Evolutionary conservation across 1,140 invertebrate species (phyloP), one percentile per base, ranked within the genome.

Genomic region (Caenorhabditis remanei): DNA sequence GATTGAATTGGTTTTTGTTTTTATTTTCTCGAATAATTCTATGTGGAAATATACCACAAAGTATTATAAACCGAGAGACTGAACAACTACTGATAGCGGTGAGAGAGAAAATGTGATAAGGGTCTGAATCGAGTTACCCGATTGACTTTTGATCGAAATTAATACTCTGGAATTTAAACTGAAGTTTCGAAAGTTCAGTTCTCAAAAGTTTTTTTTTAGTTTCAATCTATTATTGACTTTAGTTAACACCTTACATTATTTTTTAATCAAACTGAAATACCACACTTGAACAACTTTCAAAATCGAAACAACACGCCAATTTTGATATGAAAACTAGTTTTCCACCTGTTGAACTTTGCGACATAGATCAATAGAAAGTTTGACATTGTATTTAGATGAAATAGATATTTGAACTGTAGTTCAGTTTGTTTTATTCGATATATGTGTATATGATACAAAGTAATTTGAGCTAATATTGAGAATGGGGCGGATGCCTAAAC

Each of bases 381-480:
- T 16, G 71, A 53, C 67, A 79, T 50, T 24, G 8, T 24, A 50
- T 46, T 71, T 11, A 8, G 40, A 58, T 63, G 61, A 32, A 32
- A 63, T 46, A 50, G 11, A 13, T 50, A 24, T 79, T 79, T 79
- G 71, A 79, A 48, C 43, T 79, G 46, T n/a, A 50, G 71, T 79
- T 53, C 71, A 79, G 43, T 71, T 71, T 19, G 16, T 46, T 65
- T 8, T 40, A 65, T 65, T 8, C 7, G 7, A 65, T 65, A 40
- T 65, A 40, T 19, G 8, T 63, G 19, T 46, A 19, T 5, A 43
- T 71, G 65, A 71, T 71, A 8, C 40, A 21, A 50, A n/a, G 21
- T 53, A 79, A 79, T 79, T 79, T 41, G n/a, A 79, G 71, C 46
- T 79, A 24, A 79, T 79, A 24, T 50, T n/a, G 46, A 11, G 11